Evolutionary conservation across 2,888 invertebrate species (phyloP).

Genomic region (Tetranychus piercei): DNA sequence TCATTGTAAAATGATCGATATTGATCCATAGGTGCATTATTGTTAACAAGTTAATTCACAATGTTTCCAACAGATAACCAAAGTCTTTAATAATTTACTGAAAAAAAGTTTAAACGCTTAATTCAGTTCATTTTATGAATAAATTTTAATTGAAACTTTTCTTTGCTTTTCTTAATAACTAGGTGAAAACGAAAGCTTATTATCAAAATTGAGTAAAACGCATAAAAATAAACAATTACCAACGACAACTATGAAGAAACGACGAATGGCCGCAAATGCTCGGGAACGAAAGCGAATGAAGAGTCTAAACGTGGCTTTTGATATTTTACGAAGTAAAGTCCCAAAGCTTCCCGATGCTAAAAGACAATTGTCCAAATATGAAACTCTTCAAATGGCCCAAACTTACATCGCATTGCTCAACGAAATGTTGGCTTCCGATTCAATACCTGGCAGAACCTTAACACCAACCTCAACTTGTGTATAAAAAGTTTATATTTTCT

Average conservation of each 20-base stretch:
- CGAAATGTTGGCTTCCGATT: constrained; percentile 44
- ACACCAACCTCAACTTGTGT: too few species aligned
- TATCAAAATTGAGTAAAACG: not conserved
- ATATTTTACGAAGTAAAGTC: constrained; percentile 50
- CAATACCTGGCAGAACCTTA: too few species aligned
- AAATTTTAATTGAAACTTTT: not conserved
- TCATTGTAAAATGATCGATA: too few species aligned
- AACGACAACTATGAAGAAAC: constrained; percentile 47
- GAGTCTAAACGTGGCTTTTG: constrained; percentile 81
- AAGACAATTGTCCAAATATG: constrained; percentile 79
- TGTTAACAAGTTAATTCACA: too few species aligned
- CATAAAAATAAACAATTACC: constrained; percentile 22
- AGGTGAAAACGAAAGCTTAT: not conserved
- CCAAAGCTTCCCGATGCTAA: constrained; percentile 51
- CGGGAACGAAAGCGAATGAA: constrained; percentile 79
- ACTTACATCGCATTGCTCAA: constrained; percentile 77
- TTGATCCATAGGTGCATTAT: too few species aligned
- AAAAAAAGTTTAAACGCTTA: too few species aligned
- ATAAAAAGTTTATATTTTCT: too few species aligned
- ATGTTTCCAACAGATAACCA: too few species aligned
- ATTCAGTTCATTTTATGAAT: too few species aligned
- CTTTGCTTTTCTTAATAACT: not conserved
- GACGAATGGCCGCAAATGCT: constrained; percentile 78
- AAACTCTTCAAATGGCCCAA: constrained; percentile 91
- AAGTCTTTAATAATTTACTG: too few species aligned